Conservation (phyloP, 1,140 invertebrate species). For the Rhyzopertha dominica region DNA sequence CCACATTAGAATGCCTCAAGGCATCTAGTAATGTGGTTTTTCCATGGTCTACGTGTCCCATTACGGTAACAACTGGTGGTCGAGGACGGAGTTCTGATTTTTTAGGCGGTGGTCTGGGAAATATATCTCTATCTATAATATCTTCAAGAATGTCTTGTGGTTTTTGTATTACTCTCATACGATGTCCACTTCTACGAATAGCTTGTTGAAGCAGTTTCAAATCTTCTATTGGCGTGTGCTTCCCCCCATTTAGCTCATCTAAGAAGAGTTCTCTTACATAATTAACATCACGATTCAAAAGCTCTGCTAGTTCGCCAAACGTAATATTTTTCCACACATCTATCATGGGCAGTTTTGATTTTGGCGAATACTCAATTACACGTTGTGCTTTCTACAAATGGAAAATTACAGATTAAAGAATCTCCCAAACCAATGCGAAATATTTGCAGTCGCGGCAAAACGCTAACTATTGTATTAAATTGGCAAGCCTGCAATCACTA, state of each 20-base stretch:
- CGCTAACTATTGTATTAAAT: background rate
- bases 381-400: constrained; percentile 48
- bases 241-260: constrained; percentile 32
- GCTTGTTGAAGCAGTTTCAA: constrained; percentile 35
- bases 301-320: constrained; percentile 62
- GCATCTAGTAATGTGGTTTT: constrained; percentile 96
- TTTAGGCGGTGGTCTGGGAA: constrained; percentile 53
- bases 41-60: constrained; percentile 99
- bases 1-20: constrained; percentile 80
- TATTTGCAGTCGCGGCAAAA: constrained; percentile 2
- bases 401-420: no score
- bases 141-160: constrained; percentile 25
- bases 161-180: constrained; percentile 37
- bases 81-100: constrained; percentile 59
- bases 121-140: constrained; percentile 32
- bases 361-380: constrained; percentile 50
- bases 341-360: constrained; percentile 49
- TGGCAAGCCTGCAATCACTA: background rate
- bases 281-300: constrained; percentile 50
- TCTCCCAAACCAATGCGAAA: background rate
- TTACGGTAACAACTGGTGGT: constrained; percentile 92
- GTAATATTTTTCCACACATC: constrained; percentile 77
- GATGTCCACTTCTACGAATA: constrained; percentile 31
- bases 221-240: constrained; percentile 31
- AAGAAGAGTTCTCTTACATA: constrained; percentile 39